phyloP scores from a whole-genome alignment of 2,888 invertebrate species.

The Calameuta idolon region DNA sequence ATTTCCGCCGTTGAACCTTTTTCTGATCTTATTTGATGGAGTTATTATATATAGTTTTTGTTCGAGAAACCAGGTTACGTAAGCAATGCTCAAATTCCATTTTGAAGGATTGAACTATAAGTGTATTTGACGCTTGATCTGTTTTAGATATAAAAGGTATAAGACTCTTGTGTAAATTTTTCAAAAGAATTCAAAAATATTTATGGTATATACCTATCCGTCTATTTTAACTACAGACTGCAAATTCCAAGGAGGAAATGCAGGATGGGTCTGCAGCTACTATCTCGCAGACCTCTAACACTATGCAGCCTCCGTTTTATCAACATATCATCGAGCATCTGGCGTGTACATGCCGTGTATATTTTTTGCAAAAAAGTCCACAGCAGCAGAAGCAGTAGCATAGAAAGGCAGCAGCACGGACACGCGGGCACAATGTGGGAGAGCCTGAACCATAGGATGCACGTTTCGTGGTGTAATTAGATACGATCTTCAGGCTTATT shows the following conservation, averaged over 20 bases:
- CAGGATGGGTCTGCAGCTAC: not conserved
- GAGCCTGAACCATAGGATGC: not conserved
- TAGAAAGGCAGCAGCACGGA: not conserved
- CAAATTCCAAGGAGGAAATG: not conserved
- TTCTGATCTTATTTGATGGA: not conserved
- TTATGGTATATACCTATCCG: not conserved
- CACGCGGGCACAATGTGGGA: not conserved
- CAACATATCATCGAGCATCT: not conserved
- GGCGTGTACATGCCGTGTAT: not conserved
- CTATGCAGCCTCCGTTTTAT: not conserved
- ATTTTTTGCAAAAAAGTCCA: not conserved
- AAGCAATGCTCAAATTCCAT: not conserved
- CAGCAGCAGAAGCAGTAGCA: not conserved
- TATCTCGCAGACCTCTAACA: not conserved
- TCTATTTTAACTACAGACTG: not conserved
- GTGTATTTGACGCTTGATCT: not conserved
- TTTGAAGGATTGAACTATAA: not conserved
- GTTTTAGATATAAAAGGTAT: not conserved
- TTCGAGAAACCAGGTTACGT: not conserved
- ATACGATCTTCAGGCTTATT: not conserved
- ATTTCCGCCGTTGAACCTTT: not conserved
- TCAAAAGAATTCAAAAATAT: not conserved
- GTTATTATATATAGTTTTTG: not conserved
- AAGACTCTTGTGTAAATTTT: not conserved
- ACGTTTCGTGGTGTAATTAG: conserved; percentile 4